phyloP scores from a whole-genome alignment of 2,113 vertebrate genomes.

The Eudyptes chrysolophus region DNA sequence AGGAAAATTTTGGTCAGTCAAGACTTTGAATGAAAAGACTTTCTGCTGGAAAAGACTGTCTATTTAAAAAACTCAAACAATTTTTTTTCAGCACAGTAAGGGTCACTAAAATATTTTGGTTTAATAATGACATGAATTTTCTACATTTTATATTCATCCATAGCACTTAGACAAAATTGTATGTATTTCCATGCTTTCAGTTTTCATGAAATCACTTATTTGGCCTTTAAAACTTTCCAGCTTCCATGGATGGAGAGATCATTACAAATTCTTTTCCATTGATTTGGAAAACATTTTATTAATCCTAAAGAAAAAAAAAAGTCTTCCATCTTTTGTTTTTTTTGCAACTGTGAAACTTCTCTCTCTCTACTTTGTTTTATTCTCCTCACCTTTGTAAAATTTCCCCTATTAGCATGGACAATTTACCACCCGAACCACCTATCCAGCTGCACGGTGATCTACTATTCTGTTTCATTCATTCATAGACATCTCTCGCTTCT shows the following conservation, averaged over 20 bases:
- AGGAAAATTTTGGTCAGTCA: neutral
- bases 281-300: neutral
- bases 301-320: neutral
- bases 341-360: neutral
- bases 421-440: neutral
- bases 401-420: neutral
- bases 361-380: neutral
- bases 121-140: neutral
- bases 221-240: constrained; percentile 31
- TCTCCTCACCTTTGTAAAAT: neutral
- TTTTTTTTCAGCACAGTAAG: neutral
- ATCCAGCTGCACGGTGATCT: neutral
- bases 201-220: constrained; percentile 47
- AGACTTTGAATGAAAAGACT: neutral
- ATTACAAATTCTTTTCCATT: constrained; percentile 5
- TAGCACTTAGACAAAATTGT: neutral
- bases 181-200: constrained; percentile 14
- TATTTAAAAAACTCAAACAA: neutral
- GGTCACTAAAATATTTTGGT: neutral
- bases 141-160: neutral
- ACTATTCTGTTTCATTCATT: neutral
- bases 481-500: neutral
- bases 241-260: neutral
- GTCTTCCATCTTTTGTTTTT: neutral
- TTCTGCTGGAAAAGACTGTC: neutral